These are phyloP conservation scores for Dermochelys coriacea DNA, from an alignment of 2,797 vertebrate genomes.

Conservation along the genomic window DNA sequence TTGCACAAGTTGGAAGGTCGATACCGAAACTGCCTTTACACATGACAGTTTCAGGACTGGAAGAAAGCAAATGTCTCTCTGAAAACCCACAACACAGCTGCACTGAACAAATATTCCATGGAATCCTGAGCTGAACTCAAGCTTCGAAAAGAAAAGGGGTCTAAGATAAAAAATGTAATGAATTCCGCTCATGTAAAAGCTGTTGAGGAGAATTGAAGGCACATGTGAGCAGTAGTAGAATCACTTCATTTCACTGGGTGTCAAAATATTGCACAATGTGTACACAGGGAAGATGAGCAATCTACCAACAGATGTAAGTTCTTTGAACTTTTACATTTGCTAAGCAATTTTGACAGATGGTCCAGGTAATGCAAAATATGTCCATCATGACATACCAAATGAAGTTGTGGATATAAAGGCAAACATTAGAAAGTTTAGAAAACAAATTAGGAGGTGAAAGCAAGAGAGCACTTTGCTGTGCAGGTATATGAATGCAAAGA, in stretches of 20 bases:
- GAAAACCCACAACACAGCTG: neutral
- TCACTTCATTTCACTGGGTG: neutral
- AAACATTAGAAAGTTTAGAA: neutral
- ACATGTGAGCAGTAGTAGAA: neutral
- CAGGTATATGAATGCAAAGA: neutral
- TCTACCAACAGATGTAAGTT: neutral
- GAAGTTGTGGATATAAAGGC: neutral
- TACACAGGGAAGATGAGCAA: neutral
- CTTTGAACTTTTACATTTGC: neutral
- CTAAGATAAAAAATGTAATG: neutral
- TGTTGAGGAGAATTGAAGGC: neutral
- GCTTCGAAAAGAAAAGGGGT: neutral
- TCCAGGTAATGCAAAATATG: constrained; percentile 3
- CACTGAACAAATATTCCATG: neutral
- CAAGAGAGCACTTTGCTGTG: neutral
- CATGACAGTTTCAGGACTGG: neutral
- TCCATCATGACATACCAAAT: neutral
- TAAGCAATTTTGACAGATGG: neutral
- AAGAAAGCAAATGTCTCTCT: neutral
- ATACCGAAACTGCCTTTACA: neutral
- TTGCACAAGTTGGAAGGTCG: neutral
- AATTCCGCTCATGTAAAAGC: neutral
- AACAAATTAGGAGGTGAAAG: neutral
- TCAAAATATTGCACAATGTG: neutral
- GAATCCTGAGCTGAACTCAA: neutral